A percentile compares a stretch with the other conserved stretches of the same genome.
These are phyloP conservation scores for Hippolais icterina DNA, from an alignment of 2,113 vertebrate genomes.

Conservation along the genomic window DNA sequence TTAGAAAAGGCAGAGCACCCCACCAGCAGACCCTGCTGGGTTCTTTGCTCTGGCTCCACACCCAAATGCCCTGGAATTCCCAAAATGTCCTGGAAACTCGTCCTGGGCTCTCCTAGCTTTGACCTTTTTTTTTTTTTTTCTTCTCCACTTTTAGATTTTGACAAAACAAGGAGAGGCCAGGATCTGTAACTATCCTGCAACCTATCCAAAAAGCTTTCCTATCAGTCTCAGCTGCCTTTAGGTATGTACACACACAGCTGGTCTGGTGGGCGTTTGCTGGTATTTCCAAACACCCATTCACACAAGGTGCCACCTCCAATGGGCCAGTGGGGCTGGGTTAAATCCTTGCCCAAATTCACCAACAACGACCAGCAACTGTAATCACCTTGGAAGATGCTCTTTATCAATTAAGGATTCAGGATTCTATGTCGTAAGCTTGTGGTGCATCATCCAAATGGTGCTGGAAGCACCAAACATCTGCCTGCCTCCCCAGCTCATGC, in stretches of 20 bases:
- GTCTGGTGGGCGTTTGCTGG: neutral
- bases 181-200: neutral
- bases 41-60: neutral
- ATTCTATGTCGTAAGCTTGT: neutral
- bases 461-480: neutral
- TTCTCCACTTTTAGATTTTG: neutral
- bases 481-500: neutral
- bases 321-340: neutral
- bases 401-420: neutral
- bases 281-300: neutral
- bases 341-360: neutral
- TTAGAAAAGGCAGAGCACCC: neutral
- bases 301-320: neutral
- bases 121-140: too few relatives aligned
- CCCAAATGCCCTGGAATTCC: neutral
- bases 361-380: neutral
- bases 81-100: neutral
- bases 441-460: neutral
- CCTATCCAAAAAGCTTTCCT: neutral
- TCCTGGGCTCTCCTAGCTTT: neutral
- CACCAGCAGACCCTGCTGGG: fast-evolving
- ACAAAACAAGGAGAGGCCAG: neutral
- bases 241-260: neutral
- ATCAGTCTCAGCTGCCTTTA: neutral
- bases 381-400: neutral